Conservation (phyloP, 2,888 invertebrate genomes). For the Vanessa cardui region DNA sequence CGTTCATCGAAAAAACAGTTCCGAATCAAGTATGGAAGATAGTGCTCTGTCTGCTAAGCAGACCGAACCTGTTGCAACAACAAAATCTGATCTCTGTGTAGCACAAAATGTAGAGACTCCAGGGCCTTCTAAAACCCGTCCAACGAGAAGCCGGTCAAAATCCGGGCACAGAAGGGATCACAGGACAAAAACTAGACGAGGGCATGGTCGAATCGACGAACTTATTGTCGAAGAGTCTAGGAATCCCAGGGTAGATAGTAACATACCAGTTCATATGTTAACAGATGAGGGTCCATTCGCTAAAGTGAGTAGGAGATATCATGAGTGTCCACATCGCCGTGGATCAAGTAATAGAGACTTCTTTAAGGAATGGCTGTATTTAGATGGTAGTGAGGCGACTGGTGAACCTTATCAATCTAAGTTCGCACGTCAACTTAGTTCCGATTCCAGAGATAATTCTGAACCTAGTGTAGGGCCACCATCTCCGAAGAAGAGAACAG, state of each 20-base stretch:
- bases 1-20: constrained; percentile 95
- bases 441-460: constrained; percentile 79
- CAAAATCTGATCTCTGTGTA: constrained; percentile 71
- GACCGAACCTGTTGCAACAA: constrained; percentile 60
- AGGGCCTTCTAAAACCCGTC: constrained; percentile 64
- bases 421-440: constrained; percentile 79
- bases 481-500: constrained; percentile 70
- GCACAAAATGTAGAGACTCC: constrained; percentile 57
- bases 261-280: constrained; percentile 66
- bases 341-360: constrained; percentile 70
- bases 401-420: constrained; percentile 79
- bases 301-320: constrained; percentile 71
- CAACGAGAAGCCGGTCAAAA: constrained; percentile 61
- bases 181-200: constrained; percentile 59
- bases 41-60: constrained; percentile 77
- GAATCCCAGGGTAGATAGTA: constrained; percentile 58
- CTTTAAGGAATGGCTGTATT: constrained; percentile 76
- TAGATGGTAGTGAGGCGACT: constrained; percentile 68
- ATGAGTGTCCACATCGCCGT: constrained; percentile 68
- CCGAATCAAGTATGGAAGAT: constrained; percentile 92
- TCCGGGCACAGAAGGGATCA: constrained; percentile 64
- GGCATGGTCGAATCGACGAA: constrained; percentile 69
- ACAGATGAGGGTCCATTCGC: constrained; percentile 76
- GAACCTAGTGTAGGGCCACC: constrained; percentile 77
- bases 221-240: constrained; percentile 66